Conservation (phyloP, 2,888 invertebrate genomes). For the Rhorus exstirpatorius region DNA sequence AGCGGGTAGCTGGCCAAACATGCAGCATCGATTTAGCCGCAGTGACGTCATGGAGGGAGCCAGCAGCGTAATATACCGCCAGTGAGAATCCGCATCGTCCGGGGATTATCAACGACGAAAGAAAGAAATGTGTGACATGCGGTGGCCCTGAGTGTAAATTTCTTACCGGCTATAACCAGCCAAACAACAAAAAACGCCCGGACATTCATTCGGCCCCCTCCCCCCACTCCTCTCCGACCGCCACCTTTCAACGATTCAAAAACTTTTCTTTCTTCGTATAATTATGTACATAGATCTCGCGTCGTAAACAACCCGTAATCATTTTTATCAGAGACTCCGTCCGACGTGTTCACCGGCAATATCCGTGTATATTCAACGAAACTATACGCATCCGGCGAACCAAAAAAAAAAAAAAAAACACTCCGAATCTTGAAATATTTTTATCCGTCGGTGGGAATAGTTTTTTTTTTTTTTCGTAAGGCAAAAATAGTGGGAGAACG, state of each 20-base stretch:
- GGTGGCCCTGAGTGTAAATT: slow-evolving; percentile 77
- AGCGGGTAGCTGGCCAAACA: slow-evolving; percentile 50
- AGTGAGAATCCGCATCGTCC: slow-evolving; percentile 67
- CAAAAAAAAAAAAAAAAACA: too few relatives aligned
- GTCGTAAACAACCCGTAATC: slow-evolving; percentile 23
- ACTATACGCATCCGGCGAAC: not conserved
- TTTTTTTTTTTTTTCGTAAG: too few relatives aligned
- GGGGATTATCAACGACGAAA: slow-evolving; percentile 64
- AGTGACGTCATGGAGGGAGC: slow-evolving; percentile 69
- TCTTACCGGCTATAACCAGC: slow-evolving; percentile 71
- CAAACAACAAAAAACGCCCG: slow-evolving; percentile 41
- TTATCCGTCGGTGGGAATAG: not conserved
- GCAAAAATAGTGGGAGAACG: not conserved
- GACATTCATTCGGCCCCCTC: slow-evolving; percentile 13
- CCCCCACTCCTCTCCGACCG: too few relatives aligned
- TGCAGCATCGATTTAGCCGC: slow-evolving; percentile 66
- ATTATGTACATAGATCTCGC: slow-evolving; percentile 22
- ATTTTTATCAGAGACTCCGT: slow-evolving; percentile 59
- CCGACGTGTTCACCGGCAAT: slow-evolving; percentile 52
- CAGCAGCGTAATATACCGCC: slow-evolving; percentile 65
- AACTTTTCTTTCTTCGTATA: slow-evolving; percentile 1
- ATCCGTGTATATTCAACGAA: slow-evolving; percentile 15
- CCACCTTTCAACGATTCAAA: too few relatives aligned
- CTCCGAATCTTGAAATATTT: slow-evolving; percentile 3
- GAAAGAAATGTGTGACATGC: slow-evolving; percentile 72